Evolutionary conservation across 2,888 invertebrate species (phyloP).

Genomic region (Lucinisca nassula): DNA sequence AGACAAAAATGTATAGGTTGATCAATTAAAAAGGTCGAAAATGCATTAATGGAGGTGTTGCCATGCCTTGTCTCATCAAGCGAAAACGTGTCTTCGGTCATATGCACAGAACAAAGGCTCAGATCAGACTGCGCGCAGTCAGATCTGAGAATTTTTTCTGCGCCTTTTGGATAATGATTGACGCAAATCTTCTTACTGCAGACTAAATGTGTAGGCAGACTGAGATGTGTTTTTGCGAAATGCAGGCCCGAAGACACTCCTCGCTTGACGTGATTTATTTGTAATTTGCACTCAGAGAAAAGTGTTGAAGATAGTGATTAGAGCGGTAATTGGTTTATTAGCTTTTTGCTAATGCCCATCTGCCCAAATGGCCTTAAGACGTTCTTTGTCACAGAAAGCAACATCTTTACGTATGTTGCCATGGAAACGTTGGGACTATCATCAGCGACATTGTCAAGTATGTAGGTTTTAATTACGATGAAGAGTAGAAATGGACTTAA

Average conservation of each 20-base stretch:
- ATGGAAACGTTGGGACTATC: not conserved
- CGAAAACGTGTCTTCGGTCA: too few relatives aligned
- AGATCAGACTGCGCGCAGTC: too few relatives aligned
- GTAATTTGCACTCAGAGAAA: not conserved
- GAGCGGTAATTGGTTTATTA: constrained; percentile 13
- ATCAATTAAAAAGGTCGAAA: too few relatives aligned
- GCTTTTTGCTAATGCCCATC: constrained; percentile 17
- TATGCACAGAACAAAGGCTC: too few relatives aligned
- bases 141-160: too few relatives aligned
- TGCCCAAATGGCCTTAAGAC: constrained; percentile 12
- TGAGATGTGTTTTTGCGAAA: too few relatives aligned
- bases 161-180: too few relatives aligned
- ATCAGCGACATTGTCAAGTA: not conserved
- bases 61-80: too few relatives aligned
- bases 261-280: not conserved
- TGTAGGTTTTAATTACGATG: not conserved
- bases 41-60: too few relatives aligned
- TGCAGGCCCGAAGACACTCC: not conserved
- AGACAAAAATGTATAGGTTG: too few relatives aligned
- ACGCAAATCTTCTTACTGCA: too few relatives aligned
- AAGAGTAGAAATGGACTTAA: not conserved
- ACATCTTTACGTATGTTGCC: not conserved
- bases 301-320: constrained; percentile 14
- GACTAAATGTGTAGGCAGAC: too few relatives aligned
- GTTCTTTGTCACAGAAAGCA: constrained; percentile 4